Evolutionary conservation across 2,113 vertebrate species (phyloP).

Genomic region (Etheostoma cragini): DNA sequence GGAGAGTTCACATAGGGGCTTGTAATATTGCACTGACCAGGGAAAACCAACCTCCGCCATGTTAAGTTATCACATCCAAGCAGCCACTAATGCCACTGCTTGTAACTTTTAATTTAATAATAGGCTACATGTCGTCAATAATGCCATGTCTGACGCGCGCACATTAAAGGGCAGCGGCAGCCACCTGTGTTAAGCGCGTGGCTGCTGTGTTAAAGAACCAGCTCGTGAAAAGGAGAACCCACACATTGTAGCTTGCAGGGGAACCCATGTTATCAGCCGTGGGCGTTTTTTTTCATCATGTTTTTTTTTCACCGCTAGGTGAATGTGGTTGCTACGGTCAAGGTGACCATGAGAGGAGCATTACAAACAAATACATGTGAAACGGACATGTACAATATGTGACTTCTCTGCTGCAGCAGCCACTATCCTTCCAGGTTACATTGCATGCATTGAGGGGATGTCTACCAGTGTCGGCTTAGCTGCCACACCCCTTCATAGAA

Average conservation of each 20-base stretch:
- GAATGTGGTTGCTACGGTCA: conserved; percentile 1
- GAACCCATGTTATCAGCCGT: neutral
- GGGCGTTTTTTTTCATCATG: conserved; percentile 14
- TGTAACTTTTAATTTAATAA: conserved; percentile 57
- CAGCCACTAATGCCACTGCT: conserved; percentile 23
- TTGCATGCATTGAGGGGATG: conserved; percentile 20
- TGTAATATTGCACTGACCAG: conserved; percentile 35
- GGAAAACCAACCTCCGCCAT: conserved; percentile 70
- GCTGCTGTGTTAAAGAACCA: too few relatives aligned
- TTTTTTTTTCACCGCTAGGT: neutral
- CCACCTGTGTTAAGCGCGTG: conserved; percentile 8
- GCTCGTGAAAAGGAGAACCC: neutral
- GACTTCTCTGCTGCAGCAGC: conserved; percentile 16
- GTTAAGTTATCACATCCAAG: conserved; percentile 57
- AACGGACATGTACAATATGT: conserved; percentile 1
- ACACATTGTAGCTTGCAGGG: neutral
- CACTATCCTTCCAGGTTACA: neutral
- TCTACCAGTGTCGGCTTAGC: conserved; percentile 18
- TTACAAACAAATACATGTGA: neutral
- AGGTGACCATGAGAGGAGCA: neutral
- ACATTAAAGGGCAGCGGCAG: conserved; percentile 1
- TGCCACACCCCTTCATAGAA: conserved; percentile 76
- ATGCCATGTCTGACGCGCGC: neutral
- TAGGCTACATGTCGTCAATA: neutral
- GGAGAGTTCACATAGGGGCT: conserved; percentile 57